Conservation (phyloP, 2,888 invertebrate species). For the Melangyna quadrimaculata region DNA sequence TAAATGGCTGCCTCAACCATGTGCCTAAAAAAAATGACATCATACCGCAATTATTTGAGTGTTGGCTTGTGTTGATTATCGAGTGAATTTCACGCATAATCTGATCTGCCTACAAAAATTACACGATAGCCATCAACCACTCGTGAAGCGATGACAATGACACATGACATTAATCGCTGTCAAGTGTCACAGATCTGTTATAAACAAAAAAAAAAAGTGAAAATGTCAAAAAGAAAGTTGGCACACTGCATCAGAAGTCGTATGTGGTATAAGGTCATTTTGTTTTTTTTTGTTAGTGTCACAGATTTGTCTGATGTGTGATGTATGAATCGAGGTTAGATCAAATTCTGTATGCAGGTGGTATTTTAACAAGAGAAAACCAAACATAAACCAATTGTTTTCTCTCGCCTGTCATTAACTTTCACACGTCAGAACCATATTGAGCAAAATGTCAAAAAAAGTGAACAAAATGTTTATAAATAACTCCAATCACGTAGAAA, state of each 20-base stretch:
- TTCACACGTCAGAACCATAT: conserved; percentile 35
- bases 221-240: conserved; percentile 47
- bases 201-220: not conserved
- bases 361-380: conserved; percentile 47
- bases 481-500: conserved; percentile 62
- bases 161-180: conserved; percentile 54
- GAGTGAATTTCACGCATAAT: conserved; percentile 58
- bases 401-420: conserved; percentile 42
- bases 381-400: conserved; percentile 46
- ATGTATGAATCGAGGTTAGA: conserved; percentile 45
- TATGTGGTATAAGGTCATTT: conserved; percentile 26
- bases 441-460: conserved; percentile 31
- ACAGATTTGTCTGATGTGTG: conserved; percentile 41
- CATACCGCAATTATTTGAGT: conserved; percentile 31
- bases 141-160: conserved; percentile 28
- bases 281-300: conserved; percentile 11
- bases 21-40: conserved; percentile 55
- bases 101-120: too few species aligned
- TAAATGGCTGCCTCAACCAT: conserved; percentile 40
- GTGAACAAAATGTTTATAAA: conserved; percentile 27
- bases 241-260: not conserved
- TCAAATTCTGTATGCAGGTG: conserved; percentile 61
- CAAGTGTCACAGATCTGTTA: conserved; percentile 29
- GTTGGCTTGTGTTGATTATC: conserved; percentile 48
- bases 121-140: conserved; percentile 5